Conservation (phyloP, 2,888 invertebrate genomes). For the Aphrophora alni region DNA sequence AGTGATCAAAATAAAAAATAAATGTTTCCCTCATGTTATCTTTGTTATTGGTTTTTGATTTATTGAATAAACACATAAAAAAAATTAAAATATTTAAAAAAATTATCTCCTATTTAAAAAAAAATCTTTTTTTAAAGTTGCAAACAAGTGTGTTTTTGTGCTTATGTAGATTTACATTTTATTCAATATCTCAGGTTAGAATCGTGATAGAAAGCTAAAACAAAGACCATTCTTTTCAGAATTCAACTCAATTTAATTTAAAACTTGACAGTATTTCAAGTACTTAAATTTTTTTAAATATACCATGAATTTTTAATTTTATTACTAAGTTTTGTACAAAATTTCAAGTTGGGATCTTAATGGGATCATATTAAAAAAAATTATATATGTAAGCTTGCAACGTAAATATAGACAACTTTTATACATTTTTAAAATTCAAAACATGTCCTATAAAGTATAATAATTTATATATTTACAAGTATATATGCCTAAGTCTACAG, state of each 20-base stretch:
- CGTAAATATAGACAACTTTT: conserved; percentile 14
- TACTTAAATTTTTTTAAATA: conserved; percentile 19
- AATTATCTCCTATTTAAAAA: not conserved
- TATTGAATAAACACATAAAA: not conserved
- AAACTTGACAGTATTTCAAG: conserved; percentile 25
- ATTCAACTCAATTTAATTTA: conserved; percentile 22
- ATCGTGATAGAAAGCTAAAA: conserved; percentile 19
- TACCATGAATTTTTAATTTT: conserved; percentile 15
- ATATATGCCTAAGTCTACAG: not conserved
- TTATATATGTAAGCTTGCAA: conserved; percentile 19
- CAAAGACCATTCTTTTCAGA: conserved; percentile 20
- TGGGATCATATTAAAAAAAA: no score
- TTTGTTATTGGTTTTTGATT: conserved; percentile 13
- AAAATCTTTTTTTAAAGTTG: not conserved
- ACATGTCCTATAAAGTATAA: not conserved
- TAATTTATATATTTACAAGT: not conserved
- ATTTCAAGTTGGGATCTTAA: no score
- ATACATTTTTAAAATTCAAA: not conserved
- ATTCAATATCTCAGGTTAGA: no score
- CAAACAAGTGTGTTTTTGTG: conserved; percentile 7
- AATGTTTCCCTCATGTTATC: conserved; percentile 17
- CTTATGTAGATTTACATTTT: conserved; percentile 15
- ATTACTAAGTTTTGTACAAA: no score
- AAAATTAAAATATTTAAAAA: conserved; percentile 11
- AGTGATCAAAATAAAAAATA: no score